phyloP scores from a whole-genome alignment of 2,113 vertebrate species.

The Macroglossus sobrinus region DNA sequence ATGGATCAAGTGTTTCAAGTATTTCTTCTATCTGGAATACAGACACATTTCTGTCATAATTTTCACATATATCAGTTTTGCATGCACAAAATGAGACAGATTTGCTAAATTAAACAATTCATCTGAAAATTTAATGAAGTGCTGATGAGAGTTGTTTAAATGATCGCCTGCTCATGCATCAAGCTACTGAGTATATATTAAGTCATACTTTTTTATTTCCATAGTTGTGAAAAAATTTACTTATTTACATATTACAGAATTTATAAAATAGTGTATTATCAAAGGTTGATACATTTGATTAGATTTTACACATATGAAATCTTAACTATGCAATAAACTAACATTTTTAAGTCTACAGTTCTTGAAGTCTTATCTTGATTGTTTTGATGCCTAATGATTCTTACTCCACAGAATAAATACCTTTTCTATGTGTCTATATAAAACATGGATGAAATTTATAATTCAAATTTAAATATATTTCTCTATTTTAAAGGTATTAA shows the following conservation, averaged over 20 bases:
- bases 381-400: not conserved
- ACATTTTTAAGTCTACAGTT: not conserved
- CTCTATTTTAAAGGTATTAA: slow-evolving; percentile 49
- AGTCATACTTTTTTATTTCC: not conserved
- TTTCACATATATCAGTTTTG: not conserved
- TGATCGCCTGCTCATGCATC: not conserved
- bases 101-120: slow-evolving; percentile 14
- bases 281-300: not conserved
- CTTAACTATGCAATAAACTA: not conserved
- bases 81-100: not conserved
- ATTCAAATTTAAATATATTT: slow-evolving; percentile 26
- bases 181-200: not conserved
- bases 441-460: not conserved
- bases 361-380: not conserved
- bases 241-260: not conserved
- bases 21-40: not conserved
- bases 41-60: not conserved
- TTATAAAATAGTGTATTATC: not conserved
- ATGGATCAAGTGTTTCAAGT: not conserved
- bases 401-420: not conserved
- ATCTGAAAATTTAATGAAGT: not conserved
- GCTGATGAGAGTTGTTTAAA: not conserved
- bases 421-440: not conserved
- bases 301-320: not conserved
- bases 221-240: not conserved